phyloP scores from a whole-genome alignment of 2,888 invertebrate species.

The Formica aserva region DNA sequence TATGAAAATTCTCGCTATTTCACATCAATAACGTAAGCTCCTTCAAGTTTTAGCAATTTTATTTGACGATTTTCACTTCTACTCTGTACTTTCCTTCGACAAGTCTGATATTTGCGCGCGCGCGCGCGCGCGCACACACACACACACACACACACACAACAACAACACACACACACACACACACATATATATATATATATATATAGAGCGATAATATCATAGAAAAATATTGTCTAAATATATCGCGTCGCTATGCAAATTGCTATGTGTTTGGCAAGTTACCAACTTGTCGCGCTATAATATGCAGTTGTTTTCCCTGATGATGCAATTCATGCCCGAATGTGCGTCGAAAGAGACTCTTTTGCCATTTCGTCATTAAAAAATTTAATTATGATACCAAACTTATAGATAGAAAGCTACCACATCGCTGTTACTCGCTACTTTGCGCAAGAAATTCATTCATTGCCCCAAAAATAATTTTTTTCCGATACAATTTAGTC shows the following conservation, averaged over 20 bases:
- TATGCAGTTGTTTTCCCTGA: constrained; percentile 9
- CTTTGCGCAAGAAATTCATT: neutral
- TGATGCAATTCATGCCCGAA: constrained; percentile 8
- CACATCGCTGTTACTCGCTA: neutral
- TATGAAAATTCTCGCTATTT: neutral
- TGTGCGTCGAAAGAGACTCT: neutral
- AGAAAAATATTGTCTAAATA: constrained; percentile 33
- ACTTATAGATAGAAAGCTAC: neutral
- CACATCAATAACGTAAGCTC: neutral
- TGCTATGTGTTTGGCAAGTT: constrained; percentile 7
- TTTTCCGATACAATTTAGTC: neutral
- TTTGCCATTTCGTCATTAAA: neutral
- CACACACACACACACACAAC: no score
- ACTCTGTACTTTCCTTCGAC: neutral
- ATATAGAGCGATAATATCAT: neutral
- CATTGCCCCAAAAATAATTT: neutral
- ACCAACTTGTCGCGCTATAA: constrained; percentile 3
- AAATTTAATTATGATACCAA: neutral
- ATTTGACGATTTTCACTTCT: neutral
- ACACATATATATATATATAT: no score
- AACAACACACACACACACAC: no score
- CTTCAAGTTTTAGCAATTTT: constrained; percentile 16
- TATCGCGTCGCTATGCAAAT: constrained; percentile 17
- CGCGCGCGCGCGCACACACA: no score
- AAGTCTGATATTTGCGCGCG: neutral